phyloP scores from a whole-genome alignment of 2,113 vertebrate genomes.

The Myotis brandtii region DNA sequence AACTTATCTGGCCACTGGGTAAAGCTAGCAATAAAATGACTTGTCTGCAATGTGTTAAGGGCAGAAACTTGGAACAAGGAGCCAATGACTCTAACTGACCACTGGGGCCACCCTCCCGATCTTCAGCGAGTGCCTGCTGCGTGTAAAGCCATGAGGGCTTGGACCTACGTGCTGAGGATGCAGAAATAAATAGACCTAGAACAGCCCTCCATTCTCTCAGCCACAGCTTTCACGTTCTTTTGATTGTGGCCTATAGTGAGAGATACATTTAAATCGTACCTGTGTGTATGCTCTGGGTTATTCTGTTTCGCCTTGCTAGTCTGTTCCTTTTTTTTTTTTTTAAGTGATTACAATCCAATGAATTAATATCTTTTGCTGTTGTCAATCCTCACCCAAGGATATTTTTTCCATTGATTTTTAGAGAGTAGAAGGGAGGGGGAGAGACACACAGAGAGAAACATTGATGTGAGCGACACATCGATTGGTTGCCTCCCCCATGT shows the following conservation, averaged over 20 bases:
- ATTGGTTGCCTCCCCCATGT: too few species aligned
- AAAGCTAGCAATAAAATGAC: too few species aligned
- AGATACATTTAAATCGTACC: background rate
- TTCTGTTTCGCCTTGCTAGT: background rate
- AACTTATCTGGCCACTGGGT: too few species aligned
- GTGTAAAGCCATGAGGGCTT: background rate
- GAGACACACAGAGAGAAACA: too few species aligned
- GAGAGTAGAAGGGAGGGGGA: too few species aligned
- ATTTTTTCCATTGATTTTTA: too few species aligned
- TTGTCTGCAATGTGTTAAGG: background rate
- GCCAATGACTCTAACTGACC: background rate
- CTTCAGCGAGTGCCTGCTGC: background rate
- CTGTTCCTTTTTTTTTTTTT: background rate
- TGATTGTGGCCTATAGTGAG: background rate
- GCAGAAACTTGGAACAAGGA: background rate
- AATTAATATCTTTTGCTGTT: background rate
- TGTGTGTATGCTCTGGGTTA: background rate
- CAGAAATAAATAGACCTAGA: background rate
- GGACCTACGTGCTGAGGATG: background rate
- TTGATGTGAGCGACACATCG: too few species aligned
- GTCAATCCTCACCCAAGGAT: too few species aligned
- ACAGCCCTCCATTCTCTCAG: background rate
- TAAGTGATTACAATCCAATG: background rate
- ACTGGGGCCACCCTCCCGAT: background rate
- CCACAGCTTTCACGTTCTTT: background rate